Conservation (phyloP, 2,113 vertebrate genomes). For the Cavia aperea region DNA sequence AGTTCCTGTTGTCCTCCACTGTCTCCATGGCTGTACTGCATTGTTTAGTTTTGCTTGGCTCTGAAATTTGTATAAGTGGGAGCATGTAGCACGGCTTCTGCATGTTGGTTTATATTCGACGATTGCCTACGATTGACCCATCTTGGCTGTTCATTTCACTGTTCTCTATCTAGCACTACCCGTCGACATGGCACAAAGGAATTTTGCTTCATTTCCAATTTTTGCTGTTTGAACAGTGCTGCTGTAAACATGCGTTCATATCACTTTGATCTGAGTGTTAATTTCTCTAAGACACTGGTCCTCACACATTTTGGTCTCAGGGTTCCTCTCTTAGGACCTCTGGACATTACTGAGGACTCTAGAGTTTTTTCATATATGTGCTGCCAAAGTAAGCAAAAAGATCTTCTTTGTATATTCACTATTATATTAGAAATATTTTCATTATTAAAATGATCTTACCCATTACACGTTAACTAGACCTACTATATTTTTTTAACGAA, state of each 20-base stretch:
- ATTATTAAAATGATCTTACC: slow-evolving; percentile 15
- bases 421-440: neutral
- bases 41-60: neutral
- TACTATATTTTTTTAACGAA: neutral
- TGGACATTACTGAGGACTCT: neutral
- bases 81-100: neutral
- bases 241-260: neutral
- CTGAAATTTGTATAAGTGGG: neutral
- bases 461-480: neutral
- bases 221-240: neutral
- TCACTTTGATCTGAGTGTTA: neutral
- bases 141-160: neutral
- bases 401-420: neutral
- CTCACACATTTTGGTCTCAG: neutral
- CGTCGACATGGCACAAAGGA: neutral
- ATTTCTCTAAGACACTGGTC: neutral
- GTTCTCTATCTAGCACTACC: neutral
- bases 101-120: neutral
- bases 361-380: neutral
- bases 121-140: neutral
- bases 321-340: neutral
- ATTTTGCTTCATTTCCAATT: neutral
- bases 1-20: neutral
- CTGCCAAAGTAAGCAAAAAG: no score
- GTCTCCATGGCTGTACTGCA: neutral